phyloP scores from a whole-genome alignment of 2,888 invertebrate species.

The Petrophora chlorosata region DNA sequence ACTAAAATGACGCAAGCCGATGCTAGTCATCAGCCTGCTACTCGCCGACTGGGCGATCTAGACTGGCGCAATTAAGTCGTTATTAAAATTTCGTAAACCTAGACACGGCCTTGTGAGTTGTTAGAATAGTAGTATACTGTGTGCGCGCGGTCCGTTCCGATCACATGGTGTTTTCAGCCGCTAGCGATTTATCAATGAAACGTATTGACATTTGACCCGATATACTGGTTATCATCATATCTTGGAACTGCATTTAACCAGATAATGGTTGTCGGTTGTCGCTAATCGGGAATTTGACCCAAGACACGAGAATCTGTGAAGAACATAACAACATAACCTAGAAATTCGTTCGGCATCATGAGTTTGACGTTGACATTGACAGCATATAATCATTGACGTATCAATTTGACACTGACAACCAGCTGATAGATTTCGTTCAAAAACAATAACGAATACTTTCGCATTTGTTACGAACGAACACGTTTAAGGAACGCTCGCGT shows the following conservation, averaged over 20 bases:
- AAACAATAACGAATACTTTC: too few species aligned
- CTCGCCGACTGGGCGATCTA: slow-evolving; percentile 28
- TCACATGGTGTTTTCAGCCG: slow-evolving; percentile 39
- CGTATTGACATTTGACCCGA: slow-evolving; percentile 66
- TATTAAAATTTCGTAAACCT: slow-evolving; percentile 28
- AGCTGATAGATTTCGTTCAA: too few species aligned
- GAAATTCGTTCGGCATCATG: slow-evolving; percentile 34
- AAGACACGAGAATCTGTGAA: slow-evolving; percentile 16
- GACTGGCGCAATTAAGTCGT: slow-evolving; percentile 40
- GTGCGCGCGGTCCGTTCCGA: slow-evolving; percentile 10
- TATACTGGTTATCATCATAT: slow-evolving; percentile 46
- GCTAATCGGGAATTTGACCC: slow-evolving; percentile 18
- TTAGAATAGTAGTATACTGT: too few species aligned
- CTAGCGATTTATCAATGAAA: slow-evolving; percentile 51
- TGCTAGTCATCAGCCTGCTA: slow-evolving; percentile 57
- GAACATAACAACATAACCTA: slow-evolving; percentile 52
- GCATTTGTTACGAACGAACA: too few species aligned
- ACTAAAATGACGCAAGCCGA: slow-evolving; percentile 51
- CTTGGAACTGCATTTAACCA: slow-evolving; percentile 43
- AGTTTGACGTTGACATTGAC: slow-evolving; percentile 32
- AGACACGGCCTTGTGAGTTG: too few species aligned
- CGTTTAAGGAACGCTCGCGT: too few species aligned
- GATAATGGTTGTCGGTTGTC: too few species aligned
- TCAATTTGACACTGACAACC: background rate
- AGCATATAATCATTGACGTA: slow-evolving; percentile 1